Base-by-base conservation (phyloP, 2,888 invertebrate genomes). In the Drosophila melanosoma region DNA sequence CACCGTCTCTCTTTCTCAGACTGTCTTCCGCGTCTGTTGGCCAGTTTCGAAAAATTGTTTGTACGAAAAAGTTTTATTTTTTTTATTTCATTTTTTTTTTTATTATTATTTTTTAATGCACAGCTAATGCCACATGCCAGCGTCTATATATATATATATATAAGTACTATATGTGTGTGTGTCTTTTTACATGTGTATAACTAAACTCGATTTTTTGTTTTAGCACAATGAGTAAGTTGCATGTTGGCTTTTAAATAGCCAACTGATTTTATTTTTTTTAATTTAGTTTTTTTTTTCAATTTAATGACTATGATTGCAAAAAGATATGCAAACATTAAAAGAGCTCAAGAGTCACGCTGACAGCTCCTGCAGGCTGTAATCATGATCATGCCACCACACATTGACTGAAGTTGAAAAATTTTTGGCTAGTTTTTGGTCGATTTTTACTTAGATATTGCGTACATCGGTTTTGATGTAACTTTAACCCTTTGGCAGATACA, bases 221-320 rank as follows among this genome's bases (percentile, higher is more conserved):
- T 90, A 90, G 91, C 90, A 87, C 91, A 89, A 91, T 88, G 87
- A 89, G 89, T 90, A 91, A 89, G 90, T 90, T 74, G 69, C 64
- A 69, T 42, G 59, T 49, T 78, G 49, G 56, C 26, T 63, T 74
- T 77, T 77, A 77, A 77, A 79, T 64, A 77, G 75, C 75, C 67
- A 59, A 65, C 61, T 26, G 23, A 45, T 26, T 57, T 38, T 42
- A 15, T 32, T 32, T 81, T 73, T 69, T 70, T 86, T 73, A 29
- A 5, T 83, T 52, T 79, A 79, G 77, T 10, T 32, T 80, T 69
- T 67, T 87, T 78, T 86, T 45, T 83, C 70, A 88, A 78, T 88
- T 86, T 88, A 88, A 86, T 86, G 85, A 86, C 84, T 82, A 71
- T 69, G 74, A 86, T 86, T 86, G 89, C 85, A 86, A 87, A 88